Percentiles rank a stretch among this genome's conserved stretches.
Evolutionary conservation across 2,797 vertebrate genomes (phyloP).

Genomic region (Salarias fasciatus): DNA sequence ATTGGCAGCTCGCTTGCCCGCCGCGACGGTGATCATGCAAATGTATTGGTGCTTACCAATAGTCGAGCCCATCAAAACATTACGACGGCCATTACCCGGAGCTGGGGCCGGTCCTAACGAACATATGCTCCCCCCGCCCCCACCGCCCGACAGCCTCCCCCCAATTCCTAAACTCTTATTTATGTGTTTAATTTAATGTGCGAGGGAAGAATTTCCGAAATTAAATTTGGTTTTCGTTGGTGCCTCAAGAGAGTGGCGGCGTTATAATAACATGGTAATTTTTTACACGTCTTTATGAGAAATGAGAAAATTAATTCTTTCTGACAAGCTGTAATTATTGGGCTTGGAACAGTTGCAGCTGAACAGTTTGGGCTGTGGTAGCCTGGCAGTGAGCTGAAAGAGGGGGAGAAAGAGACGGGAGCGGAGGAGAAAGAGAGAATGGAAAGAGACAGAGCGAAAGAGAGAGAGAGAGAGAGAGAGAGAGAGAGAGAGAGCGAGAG

Average conservation of each 20-base stretch:
- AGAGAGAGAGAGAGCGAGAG: constrained; percentile 74
- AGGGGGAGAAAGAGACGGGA: constrained; percentile 72
- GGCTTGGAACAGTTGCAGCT: constrained; percentile 99
- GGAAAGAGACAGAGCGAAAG: background rate
- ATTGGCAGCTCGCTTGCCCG: constrained; percentile 91
- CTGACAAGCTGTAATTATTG: constrained; percentile 99
- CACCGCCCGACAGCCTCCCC: constrained; percentile 51
- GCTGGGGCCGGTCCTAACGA: constrained; percentile 92
- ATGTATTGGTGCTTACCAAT: constrained; percentile 97
- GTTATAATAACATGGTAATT: constrained; percentile 99
- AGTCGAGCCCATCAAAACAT: constrained; percentile 96
- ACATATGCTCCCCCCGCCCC: constrained; percentile 99
- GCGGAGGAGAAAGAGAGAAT: constrained; percentile 40
- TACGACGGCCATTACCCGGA: constrained; percentile 95
- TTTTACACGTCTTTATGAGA: constrained; percentile 99
- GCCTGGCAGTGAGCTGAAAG: constrained; percentile 94
- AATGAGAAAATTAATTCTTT: constrained; percentile 99
- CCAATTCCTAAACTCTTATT: constrained; percentile 99
- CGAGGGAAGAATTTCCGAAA: constrained; percentile 97
- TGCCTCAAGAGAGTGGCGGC: constrained; percentile 99
- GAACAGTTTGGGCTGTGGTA: constrained; percentile 96
- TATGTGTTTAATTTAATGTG: constrained; percentile 99
- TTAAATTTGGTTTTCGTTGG: constrained; percentile 95
- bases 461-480: constrained; percentile 28
- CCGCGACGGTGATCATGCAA: constrained; percentile 94